A percentile compares a stretch with the other conserved stretches of the same genome.
Conservation (phyloP, 2,113 vertebrate genomes). For the Meleagris gallopavo region DNA sequence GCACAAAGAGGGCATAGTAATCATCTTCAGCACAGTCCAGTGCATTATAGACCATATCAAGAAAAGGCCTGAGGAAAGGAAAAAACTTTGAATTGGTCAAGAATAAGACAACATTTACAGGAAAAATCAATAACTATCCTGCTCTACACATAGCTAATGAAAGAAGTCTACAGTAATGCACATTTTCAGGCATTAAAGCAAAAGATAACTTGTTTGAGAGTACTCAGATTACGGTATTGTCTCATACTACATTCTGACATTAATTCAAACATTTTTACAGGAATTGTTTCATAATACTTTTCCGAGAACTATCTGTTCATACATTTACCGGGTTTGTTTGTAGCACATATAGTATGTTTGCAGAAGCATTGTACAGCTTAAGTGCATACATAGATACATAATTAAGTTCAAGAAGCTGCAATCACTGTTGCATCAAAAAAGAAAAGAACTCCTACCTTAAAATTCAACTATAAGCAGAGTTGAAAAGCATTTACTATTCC, state of each 20-base stretch:
- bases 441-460: neutral
- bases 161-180: neutral
- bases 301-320: neutral
- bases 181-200: neutral
- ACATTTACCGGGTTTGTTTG: neutral
- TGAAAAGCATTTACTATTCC: neutral
- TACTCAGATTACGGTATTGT: neutral
- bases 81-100: neutral
- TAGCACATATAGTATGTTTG: neutral
- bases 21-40: conserved; percentile 90
- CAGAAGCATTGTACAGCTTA: neutral
- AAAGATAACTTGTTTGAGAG: neutral
- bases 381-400: accelerated
- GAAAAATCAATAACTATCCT: neutral
- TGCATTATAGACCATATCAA: conserved; percentile 96
- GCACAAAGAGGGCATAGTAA: conserved; percentile 96
- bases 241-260: neutral
- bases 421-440: neutral
- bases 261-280: neutral
- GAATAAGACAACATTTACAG: neutral
- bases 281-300: neutral
- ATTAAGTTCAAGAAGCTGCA: neutral
- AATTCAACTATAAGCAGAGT: neutral
- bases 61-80: conserved; percentile 85
- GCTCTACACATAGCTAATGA: neutral